Conservation (phyloP, 2,888 invertebrate genomes). For the Amphipyra tragopoginis region DNA sequence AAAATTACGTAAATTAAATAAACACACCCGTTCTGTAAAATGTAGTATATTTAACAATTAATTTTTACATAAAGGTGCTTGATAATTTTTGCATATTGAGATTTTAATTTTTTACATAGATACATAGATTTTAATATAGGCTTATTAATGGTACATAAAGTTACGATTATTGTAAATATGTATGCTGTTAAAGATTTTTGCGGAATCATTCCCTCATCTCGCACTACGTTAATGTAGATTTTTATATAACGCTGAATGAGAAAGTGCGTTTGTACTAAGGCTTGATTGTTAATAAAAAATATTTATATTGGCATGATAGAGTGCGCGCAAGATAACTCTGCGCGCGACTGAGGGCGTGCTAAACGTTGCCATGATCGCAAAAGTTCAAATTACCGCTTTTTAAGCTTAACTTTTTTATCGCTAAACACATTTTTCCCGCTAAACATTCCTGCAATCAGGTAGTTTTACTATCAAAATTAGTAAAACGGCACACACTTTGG, state of each 20-base stretch:
- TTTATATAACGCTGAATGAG: conserved; percentile 47
- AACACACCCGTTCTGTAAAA: conserved; percentile 40
- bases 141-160: conserved; percentile 52
- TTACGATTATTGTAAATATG: conserved; percentile 56
- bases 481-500: no score
- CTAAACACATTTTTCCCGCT: no score
- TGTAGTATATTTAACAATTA: conserved; percentile 53
- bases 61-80: conserved; percentile 72
- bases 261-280: conserved; percentile 51
- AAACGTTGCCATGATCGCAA: no score
- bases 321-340: no score
- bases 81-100: conserved; percentile 66
- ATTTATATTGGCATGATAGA: conserved; percentile 27
- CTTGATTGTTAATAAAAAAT: conserved; percentile 4
- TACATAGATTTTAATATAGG: conserved; percentile 53
- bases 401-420: no score
- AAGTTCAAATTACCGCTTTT: no score
- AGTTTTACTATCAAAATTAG: no score
- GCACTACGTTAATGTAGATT: conserved; percentile 52
- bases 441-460: no score
- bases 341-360: no score
- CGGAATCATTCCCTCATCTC: conserved; percentile 40
- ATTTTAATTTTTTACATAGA: conserved; percentile 68
- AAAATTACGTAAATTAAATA: conserved; percentile 18
- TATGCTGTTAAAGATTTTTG: conserved; percentile 62